Conservation (phyloP, 2,113 vertebrate species). For the Rhinoptilus africanus region DNA sequence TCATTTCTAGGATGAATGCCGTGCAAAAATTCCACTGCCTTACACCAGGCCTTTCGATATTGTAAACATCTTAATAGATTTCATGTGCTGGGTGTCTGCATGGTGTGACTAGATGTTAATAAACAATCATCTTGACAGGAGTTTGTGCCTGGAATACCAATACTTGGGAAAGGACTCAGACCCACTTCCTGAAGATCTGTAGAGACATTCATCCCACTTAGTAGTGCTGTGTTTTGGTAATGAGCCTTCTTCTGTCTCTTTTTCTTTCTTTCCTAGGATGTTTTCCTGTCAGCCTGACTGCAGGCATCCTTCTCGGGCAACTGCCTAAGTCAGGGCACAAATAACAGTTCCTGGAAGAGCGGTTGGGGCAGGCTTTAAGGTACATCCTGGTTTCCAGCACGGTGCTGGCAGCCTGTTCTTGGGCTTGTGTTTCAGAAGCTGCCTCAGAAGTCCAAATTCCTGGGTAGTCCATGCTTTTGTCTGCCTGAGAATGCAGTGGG, state of each 20-base stretch:
- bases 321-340: background rate
- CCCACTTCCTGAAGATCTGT: background rate
- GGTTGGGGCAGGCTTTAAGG: background rate
- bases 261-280: background rate
- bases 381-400: background rate
- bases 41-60: background rate
- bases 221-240: background rate
- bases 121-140: background rate
- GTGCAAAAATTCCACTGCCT: background rate
- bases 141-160: background rate
- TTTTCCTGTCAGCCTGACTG: background rate
- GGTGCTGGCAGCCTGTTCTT: background rate
- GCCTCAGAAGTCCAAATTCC: background rate
- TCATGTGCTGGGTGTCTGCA: background rate
- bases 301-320: background rate
- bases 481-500: conserved; percentile 47
- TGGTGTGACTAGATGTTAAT: background rate
- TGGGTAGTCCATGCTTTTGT: background rate
- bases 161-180: background rate
- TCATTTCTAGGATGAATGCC: background rate
- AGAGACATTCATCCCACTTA: background rate
- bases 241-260: background rate
- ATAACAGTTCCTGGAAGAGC: background rate
- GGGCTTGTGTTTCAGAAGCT: background rate
- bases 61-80: conserved; percentile 25